Evolutionary conservation across 2,797 vertebrate genomes (phyloP).

Genomic region (Staurois parvus): DNA sequence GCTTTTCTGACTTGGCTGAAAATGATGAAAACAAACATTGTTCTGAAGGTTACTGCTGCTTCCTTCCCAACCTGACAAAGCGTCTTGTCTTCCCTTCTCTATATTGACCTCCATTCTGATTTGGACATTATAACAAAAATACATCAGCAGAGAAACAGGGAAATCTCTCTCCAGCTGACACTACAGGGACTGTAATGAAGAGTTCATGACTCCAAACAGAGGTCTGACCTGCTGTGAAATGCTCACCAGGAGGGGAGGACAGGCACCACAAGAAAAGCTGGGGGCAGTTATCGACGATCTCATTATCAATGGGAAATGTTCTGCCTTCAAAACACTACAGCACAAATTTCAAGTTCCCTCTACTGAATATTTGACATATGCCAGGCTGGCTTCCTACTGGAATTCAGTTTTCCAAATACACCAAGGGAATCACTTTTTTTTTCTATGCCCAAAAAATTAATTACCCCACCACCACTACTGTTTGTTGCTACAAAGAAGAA

Average conservation of each 20-base stretch:
- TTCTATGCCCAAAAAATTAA: too few relatives aligned
- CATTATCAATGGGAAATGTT: too few relatives aligned
- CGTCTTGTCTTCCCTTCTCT: background rate
- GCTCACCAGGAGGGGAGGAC: background rate
- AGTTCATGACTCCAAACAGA: background rate
- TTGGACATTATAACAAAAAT: background rate
- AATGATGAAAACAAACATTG: conserved; percentile 35
- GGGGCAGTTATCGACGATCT: too few relatives aligned
- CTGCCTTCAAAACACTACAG: too few relatives aligned
- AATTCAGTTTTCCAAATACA: too few relatives aligned
- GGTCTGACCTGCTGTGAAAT: background rate
- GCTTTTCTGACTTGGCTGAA: background rate
- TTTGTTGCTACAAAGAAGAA: too few relatives aligned
- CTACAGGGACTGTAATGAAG: background rate
- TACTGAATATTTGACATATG: too few relatives aligned
- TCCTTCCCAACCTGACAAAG: conserved; percentile 27
- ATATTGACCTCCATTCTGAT: background rate
- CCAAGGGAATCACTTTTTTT: too few relatives aligned
- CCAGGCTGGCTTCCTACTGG: too few relatives aligned
- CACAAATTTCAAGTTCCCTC: too few relatives aligned
- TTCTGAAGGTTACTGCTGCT: conserved; percentile 11
- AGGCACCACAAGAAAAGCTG: background rate
- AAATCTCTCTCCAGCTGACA: background rate
- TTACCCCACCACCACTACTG: too few relatives aligned
- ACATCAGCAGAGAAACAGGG: background rate